These are phyloP conservation scores for Eulemur mongoz DNA, from an alignment of 2,797 vertebrate species.

Conservation along the genomic window DNA sequence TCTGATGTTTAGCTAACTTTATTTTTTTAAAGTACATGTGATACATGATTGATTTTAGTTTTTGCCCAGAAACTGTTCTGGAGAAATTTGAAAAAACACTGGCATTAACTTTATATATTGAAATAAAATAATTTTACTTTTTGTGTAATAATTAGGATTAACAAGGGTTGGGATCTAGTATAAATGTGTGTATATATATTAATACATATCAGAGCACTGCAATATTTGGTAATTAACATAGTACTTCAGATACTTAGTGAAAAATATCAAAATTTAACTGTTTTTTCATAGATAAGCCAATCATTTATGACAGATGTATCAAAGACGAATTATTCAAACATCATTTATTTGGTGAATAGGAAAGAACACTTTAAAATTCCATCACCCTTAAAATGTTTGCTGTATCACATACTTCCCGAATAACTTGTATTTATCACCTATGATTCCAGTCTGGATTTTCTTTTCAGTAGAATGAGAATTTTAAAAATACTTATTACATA, in stretches of 20 bases:
- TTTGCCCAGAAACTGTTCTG: not conserved
- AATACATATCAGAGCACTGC: not conserved
- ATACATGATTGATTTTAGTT: not conserved
- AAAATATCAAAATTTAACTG: not conserved
- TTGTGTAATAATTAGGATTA: not conserved
- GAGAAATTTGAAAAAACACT: not conserved
- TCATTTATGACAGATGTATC: not conserved
- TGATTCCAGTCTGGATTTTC: not conserved
- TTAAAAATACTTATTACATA: not conserved
- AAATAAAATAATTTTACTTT: not conserved
- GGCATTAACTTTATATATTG: not conserved
- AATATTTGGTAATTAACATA: not conserved
- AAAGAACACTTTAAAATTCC: not conserved
- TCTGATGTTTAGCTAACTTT: not conserved
- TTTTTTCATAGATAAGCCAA: not conserved
- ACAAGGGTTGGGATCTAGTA: not conserved
- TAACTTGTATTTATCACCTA: not conserved
- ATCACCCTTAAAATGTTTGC: not conserved
- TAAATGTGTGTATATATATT: not conserved
- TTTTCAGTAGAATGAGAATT: not conserved
- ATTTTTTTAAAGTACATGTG: not conserved
- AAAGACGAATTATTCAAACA: not conserved
- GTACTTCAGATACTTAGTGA: not conserved
- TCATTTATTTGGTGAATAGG: not conserved
- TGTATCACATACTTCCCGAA: not conserved